Evolutionary conservation across 2,888 invertebrate species (phyloP), one percentile per base, ranked within the genome.

Genomic region (Synanthedon tipuliformis): DNA sequence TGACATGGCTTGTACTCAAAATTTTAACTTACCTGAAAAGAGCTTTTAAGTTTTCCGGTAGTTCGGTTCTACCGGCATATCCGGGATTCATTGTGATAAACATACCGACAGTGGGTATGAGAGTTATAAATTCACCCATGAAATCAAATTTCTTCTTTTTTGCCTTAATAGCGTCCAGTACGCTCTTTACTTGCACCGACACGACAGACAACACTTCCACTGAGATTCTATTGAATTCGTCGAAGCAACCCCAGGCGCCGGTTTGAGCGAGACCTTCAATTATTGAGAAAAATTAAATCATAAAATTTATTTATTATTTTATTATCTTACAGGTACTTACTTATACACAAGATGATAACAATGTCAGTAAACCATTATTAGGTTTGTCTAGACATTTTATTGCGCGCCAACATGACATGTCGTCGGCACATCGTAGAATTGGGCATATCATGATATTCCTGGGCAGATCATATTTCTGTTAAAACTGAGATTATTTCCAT

Each of bases 41-140:
- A 3, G 92, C 92, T 69, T 92, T 88, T 73, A 90, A 76, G 79
- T 96, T 96, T 78, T 96, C 96, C 0, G 96, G 96, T 52, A 96
- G 82, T 74, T 96, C 96, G 0, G 95, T 94, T 60, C 97, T 89
- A 1, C 97, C 97, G 1, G 97, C 97, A 73, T 97, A 97, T 15
- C 97, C 97, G 0, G 97, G 97, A 81, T 97, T 97, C 97, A 97
- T 97, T 0, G 97, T 97, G 55, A 98, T 97, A 68, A 97, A 98
- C 84, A 97, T 92, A 2, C 97, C 97, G 45, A 94, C 92, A 0
- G 95, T 94, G 0, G 91, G 87, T 51, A 93, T 89, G 12, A 97
- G 79, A 23, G 82, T 75, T 53, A 97, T 94, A 53, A 90, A 89
- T 67, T 95, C 94, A 1, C 96, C 97, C 78, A 95, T 90, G 76